Evolutionary conservation across 2,888 invertebrate species (phyloP), one percentile per base, ranked within the genome.

Genomic region (Elaeidobius kamerunicus): DNA sequence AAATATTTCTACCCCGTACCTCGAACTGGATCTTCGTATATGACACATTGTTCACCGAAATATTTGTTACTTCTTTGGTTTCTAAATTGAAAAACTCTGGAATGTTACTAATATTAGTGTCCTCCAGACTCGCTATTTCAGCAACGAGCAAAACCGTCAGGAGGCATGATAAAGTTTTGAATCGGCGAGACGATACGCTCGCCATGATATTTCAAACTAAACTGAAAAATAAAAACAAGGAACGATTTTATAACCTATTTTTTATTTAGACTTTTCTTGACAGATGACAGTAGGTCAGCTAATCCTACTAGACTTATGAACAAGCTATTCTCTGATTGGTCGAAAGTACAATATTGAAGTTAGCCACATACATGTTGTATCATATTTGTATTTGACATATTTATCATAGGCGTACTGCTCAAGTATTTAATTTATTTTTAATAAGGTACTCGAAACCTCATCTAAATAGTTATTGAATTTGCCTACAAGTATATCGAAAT

Each of bases 191-290:
- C 63, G 63, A 63, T 64, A 61, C 63, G 61, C 64, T 70, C 70
- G 71, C 72, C 72, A 72, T 72, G 69, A 62, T 71, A 71, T 67
- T 63, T 61, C 54, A 56, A 61, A 64, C 65, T 65, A 60, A 61
- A 62, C 61, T 63, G 58, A 62, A 59, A 56, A 60, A 51, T 51
- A 30, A 55, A 55, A 55, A 55, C 51, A 51, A 60, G 42, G 19
- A 36, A 46, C 17, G 17, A 18, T 40, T 50, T 61, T 60, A 57
- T 62, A 62, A 61, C 61, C 61, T 62, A 56, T 41, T 52, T 44
- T 40, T 40, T 23, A 23, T 9, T 7, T 30, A n/a, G 11, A 30
- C 11, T 3, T 30, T 30, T 42, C 27, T n/a, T 9, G 20, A 28
- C n/a, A 28, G 5, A 38, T 27, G 9, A 27, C 27, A 9, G 27